Evolutionary conservation across 2,113 vertebrate species (phyloP).

Genomic region (Sarotherodon lohbergeri): DNA sequence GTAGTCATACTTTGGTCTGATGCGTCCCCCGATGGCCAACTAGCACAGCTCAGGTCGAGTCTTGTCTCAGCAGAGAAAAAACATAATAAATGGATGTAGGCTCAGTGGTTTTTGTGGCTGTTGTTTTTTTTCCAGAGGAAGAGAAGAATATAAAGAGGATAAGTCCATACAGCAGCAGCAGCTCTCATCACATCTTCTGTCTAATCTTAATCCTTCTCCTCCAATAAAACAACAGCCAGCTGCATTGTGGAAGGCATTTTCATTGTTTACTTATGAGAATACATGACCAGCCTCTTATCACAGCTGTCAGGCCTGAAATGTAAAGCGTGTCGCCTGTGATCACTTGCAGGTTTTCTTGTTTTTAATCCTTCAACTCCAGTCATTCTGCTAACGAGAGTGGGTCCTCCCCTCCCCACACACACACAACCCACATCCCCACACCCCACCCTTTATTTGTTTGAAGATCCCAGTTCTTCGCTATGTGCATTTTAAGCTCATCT

Average conservation of each 20-base stretch:
- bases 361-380: constrained; percentile 58
- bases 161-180: constrained; percentile 24
- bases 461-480: constrained; percentile 45
- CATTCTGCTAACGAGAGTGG: constrained; percentile 27
- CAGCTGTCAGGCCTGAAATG: constrained; percentile 63
- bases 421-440: background rate
- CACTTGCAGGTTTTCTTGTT: constrained; percentile 54
- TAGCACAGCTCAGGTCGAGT: background rate
- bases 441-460: constrained; percentile 41
- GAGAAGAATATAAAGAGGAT: constrained; percentile 34
- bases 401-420: background rate
- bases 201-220: constrained; percentile 62
- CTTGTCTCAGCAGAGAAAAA: background rate
- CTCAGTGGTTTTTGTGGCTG: background rate
- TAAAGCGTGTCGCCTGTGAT: constrained; percentile 54
- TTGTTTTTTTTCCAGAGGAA: background rate
- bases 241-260: constrained; percentile 44
- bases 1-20: background rate
- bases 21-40: background rate
- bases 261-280: constrained; percentile 62
- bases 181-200: constrained; percentile 55
- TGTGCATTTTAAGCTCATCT: constrained; percentile 62
- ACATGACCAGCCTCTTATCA: constrained; percentile 60
- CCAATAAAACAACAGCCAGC: constrained; percentile 28
- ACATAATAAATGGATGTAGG: background rate